phyloP scores from a whole-genome alignment of 2,113 vertebrate genomes.

The Polyodon spathula region DNA sequence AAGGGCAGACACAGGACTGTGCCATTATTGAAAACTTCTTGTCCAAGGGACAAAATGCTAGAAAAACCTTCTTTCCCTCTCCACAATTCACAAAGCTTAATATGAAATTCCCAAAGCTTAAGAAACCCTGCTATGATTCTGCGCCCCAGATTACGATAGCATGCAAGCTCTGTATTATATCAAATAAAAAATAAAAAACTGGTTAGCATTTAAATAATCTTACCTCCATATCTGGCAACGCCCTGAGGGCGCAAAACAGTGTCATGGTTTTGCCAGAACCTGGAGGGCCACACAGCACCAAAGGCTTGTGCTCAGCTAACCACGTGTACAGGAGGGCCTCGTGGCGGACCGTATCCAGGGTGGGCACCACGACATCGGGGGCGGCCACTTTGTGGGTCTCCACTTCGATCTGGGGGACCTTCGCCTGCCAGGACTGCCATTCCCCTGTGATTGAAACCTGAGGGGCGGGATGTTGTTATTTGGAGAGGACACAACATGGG shows the following conservation, averaged over 20 bases:
- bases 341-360: conserved; percentile 90
- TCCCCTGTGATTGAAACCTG: conserved; percentile 95
- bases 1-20: too few relatives aligned
- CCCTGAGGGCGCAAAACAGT: conserved; percentile 90
- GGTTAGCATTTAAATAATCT: conserved; percentile 4
- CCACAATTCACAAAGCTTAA: too few relatives aligned
- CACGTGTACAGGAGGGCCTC: conserved; percentile 94
- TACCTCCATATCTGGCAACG: conserved; percentile 97
- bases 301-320: conserved; percentile 93
- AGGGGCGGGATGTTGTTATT: too few relatives aligned
- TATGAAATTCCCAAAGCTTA: too few relatives aligned
- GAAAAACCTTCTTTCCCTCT: too few relatives aligned
- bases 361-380: conserved; percentile 93
- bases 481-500: too few relatives aligned
- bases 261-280: conserved; percentile 98
- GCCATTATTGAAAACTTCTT: too few relatives aligned
- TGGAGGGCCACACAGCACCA: conserved; percentile 92
- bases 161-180: too few relatives aligned
- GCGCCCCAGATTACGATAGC: too few relatives aligned
- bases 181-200: too few relatives aligned
- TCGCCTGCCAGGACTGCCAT: conserved; percentile 94
- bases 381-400: conserved; percentile 97
- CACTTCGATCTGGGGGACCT: conserved; percentile 96
- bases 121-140: too few relatives aligned
- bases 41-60: too few relatives aligned